These are phyloP conservation scores for Orthonyx spaldingii DNA, from an alignment of 2,113 vertebrate species.

Conservation along the genomic window DNA sequence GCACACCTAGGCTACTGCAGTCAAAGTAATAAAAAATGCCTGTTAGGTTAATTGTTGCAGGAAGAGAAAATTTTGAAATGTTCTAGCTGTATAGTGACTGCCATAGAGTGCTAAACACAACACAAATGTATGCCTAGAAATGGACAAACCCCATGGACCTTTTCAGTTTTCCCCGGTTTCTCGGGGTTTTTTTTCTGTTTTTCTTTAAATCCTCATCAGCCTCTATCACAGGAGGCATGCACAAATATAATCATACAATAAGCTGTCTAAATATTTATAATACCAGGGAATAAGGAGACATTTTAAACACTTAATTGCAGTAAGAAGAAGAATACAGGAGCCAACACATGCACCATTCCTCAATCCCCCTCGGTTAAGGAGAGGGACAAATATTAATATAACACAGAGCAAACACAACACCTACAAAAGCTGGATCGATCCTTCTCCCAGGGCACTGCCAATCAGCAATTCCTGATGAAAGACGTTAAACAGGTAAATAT, in stretches of 20 bases:
- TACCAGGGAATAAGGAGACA: background rate
- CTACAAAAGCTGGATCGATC: accelerated
- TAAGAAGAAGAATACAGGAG: background rate
- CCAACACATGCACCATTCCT: background rate
- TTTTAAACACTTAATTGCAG: slow-evolving; percentile 19
- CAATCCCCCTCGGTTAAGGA: background rate
- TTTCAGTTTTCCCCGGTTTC: background rate
- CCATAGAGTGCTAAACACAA: background rate
- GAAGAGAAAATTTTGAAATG: background rate
- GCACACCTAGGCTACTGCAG: background rate
- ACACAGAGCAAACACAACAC: accelerated
- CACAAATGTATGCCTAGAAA: background rate
- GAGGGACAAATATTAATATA: background rate
- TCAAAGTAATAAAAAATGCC: background rate
- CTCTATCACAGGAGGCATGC: background rate
- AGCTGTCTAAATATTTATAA: background rate
- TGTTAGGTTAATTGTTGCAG: background rate
- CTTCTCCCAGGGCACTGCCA: background rate
- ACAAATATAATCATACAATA: background rate
- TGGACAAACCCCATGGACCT: background rate
- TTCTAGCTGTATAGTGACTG: background rate
- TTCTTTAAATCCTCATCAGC: background rate
- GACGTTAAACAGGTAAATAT: background rate
- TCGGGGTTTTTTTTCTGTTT: background rate
- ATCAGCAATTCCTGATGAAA: background rate